Evolutionary conservation across 2,797 vertebrate genomes (phyloP).

Genomic region (Cirrhinus molitorella): DNA sequence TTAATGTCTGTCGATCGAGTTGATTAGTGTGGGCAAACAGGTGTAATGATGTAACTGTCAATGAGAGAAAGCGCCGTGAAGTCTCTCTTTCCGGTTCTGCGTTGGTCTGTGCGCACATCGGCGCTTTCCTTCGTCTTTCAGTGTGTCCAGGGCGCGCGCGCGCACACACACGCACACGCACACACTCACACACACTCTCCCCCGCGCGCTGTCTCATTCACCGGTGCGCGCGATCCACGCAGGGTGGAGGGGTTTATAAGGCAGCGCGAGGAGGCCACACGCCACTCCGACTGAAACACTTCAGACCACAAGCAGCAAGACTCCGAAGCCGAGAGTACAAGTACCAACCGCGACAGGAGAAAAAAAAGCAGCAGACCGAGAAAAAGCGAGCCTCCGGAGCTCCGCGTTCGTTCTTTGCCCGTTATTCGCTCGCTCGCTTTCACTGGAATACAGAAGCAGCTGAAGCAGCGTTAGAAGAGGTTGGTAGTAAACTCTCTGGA

Average conservation of each 20-base stretch:
- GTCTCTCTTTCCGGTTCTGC: conserved; percentile 81
- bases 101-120: conserved; percentile 82
- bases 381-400: conserved; percentile 63
- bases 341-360: conserved; percentile 81
- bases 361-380: conserved; percentile 6
- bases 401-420: conserved; percentile 69
- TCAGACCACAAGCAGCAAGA: conserved; percentile 84
- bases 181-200: conserved; percentile 67
- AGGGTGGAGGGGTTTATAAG: conserved; percentile 82
- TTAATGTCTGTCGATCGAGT: neutral
- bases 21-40: conserved; percentile 2
- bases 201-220: conserved; percentile 82
- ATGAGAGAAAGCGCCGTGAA: conserved; percentile 44
- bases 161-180: conserved; percentile 37
- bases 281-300: conserved; percentile 82
- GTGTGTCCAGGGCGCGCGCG: conserved; percentile 55
- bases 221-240: conserved; percentile 79
- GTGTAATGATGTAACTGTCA: conserved; percentile 32
- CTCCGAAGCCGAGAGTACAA: conserved; percentile 90
- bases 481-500: conserved; percentile 91
- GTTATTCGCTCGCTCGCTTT: conserved; percentile 60
- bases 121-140: conserved; percentile 68
- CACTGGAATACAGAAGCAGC: conserved; percentile 73
- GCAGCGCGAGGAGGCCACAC: conserved; percentile 73
- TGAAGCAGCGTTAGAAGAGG: conserved; percentile 66